Evolutionary conservation across 2,888 invertebrate species (phyloP).

Genomic region (Thelaira solivaga): DNA sequence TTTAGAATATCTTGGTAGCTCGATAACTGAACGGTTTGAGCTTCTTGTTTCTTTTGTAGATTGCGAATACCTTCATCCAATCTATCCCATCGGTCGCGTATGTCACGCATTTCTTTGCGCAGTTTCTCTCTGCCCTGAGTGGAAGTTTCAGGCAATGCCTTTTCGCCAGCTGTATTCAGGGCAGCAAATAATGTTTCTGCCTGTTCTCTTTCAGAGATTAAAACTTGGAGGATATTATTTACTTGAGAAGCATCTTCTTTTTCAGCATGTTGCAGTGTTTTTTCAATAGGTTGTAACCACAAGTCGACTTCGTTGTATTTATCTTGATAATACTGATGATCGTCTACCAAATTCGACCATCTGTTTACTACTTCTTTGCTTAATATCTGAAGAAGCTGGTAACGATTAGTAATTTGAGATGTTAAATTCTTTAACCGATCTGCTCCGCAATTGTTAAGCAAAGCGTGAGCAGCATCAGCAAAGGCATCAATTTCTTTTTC

Average conservation of each 20-base stretch:
- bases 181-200: conserved; percentile 87
- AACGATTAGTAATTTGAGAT: conserved; percentile 92
- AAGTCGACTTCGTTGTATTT: conserved; percentile 85
- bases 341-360: conserved; percentile 89
- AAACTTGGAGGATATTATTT: conserved; percentile 83
- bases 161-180: conserved; percentile 88
- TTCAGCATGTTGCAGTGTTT: conserved; percentile 81
- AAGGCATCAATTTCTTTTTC: conserved; percentile 93
- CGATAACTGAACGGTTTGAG: conserved; percentile 88
- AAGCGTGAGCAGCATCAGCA: conserved; percentile 90
- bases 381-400: conserved; percentile 86
- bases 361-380: conserved; percentile 92
- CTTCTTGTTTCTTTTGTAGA: conserved; percentile 90
- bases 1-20: conserved; percentile 91
- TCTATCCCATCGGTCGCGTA: conserved; percentile 92
- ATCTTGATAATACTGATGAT: conserved; percentile 87
- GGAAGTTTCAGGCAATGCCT: conserved; percentile 94
- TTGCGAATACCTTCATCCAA: conserved; percentile 89
- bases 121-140: conserved; percentile 93
- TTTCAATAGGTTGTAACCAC: conserved; percentile 88
- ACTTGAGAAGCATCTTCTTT: conserved; percentile 84
- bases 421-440: conserved; percentile 91
- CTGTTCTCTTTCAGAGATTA: conserved; percentile 88
- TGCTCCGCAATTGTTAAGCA: conserved; percentile 89
- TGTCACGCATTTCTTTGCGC: conserved; percentile 87